These are phyloP conservation scores for Pseudois nayaur DNA, from an alignment of 2,113 vertebrate species.

Conservation along the genomic window DNA sequence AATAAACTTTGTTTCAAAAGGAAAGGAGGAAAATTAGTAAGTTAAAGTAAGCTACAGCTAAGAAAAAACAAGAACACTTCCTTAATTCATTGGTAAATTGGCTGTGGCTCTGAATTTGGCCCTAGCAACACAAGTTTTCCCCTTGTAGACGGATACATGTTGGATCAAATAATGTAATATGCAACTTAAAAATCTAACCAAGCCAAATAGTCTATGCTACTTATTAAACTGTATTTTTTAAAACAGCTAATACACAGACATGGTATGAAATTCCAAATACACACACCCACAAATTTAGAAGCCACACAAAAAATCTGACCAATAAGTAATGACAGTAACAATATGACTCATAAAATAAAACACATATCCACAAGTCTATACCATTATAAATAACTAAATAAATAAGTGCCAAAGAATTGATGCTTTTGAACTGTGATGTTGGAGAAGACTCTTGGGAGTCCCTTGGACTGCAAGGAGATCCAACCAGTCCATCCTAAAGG, in stretches of 20 bases:
- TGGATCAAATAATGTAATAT: not conserved
- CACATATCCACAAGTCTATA: not conserved
- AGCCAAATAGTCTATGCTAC: not conserved
- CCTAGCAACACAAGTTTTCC: not conserved
- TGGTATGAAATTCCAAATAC: not conserved
- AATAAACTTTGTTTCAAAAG: conserved; percentile 48
- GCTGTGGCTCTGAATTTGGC: not conserved
- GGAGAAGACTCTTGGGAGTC: not conserved
- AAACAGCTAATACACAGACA: not conserved
- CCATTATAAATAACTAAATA: not conserved
- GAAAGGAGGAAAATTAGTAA: conserved; percentile 10
- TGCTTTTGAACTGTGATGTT: not conserved
- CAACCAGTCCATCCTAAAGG: not conserved
- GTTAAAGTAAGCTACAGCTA: not conserved
- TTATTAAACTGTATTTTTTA: not conserved
- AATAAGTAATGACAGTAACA: not conserved
- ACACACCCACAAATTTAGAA: not conserved
- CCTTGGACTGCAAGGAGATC: not conserved
- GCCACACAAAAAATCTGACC: not conserved
- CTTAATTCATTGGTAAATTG: not conserved
- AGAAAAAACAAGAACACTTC: not conserved
- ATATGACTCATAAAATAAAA: not conserved
- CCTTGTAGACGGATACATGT: not conserved
- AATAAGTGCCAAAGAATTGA: not conserved
- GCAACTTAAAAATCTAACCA: not conserved